Conservation (phyloP, 2,113 vertebrate genomes). For the Aplodontia rufa region DNA sequence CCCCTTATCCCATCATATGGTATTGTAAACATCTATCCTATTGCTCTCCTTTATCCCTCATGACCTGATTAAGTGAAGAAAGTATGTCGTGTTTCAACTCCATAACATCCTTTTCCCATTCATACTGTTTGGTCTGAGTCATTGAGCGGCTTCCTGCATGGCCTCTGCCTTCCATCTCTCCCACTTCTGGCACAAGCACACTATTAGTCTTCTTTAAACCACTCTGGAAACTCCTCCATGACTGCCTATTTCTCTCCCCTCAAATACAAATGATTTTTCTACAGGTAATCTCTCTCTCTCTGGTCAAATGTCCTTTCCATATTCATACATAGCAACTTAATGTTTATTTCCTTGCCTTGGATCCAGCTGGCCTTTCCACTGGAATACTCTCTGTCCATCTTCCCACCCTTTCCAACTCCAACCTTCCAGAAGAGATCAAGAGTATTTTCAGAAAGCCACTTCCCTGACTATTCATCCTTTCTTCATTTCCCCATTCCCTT, state of each 20-base stretch:
- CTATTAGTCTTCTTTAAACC: not conserved
- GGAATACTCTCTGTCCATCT: not conserved
- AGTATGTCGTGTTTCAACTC: not conserved
- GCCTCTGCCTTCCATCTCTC: not conserved
- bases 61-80: not conserved
- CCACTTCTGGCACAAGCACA: not conserved
- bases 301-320: not conserved
- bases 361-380: not conserved
- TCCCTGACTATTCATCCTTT: not conserved
- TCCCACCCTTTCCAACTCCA: not conserved
- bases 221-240: not conserved
- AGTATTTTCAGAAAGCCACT: not conserved
- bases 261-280: not conserved
- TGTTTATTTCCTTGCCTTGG: not conserved
- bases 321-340: not conserved
- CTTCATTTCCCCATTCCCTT: not conserved
- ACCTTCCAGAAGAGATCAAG: not conserved
- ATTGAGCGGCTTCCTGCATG: not conserved
- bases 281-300: not conserved
- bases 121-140: not conserved
- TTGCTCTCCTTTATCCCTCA: not conserved
- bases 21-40: not conserved
- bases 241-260: not conserved
- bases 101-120: not conserved
- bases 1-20: not conserved